Evolutionary conservation across 2,113 vertebrate species (phyloP).

Genomic region (Prolemur simus): DNA sequence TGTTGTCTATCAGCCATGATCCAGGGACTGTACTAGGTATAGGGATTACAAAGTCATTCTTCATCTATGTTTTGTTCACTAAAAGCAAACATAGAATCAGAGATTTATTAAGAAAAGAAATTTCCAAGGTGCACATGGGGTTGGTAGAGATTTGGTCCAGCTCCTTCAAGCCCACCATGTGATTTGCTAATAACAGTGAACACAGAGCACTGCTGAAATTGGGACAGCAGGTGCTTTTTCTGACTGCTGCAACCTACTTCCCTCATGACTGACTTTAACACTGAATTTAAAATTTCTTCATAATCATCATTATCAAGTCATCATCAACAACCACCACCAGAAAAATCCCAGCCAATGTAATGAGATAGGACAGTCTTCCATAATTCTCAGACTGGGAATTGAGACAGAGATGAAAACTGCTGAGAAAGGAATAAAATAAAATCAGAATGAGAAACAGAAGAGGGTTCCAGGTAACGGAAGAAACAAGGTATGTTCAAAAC

Average conservation of each 20-base stretch:
- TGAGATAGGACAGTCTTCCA: not conserved
- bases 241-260: not conserved
- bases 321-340: too few species aligned
- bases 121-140: not conserved
- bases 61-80: not conserved
- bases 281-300: not conserved
- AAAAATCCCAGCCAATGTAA: not conserved
- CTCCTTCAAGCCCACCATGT: not conserved
- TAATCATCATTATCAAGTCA: not conserved
- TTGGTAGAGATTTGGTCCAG: not conserved
- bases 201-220: not conserved
- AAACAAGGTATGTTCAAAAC: not conserved
- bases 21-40: not conserved
- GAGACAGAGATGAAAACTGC: not conserved
- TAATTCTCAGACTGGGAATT: not conserved
- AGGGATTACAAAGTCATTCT: not conserved
- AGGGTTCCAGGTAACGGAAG: not conserved
- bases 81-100: not conserved
- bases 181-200: not conserved
- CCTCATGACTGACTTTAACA: not conserved
- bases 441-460: not conserved
- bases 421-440: not conserved
- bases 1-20: not conserved
- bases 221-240: not conserved
- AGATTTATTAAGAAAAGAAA: not conserved